A percentile compares a stretch with the other conserved stretches of the same genome.
Evolutionary conservation across 2,888 invertebrate genomes (phyloP).

Genomic region (Latrodectus elegans): DNA sequence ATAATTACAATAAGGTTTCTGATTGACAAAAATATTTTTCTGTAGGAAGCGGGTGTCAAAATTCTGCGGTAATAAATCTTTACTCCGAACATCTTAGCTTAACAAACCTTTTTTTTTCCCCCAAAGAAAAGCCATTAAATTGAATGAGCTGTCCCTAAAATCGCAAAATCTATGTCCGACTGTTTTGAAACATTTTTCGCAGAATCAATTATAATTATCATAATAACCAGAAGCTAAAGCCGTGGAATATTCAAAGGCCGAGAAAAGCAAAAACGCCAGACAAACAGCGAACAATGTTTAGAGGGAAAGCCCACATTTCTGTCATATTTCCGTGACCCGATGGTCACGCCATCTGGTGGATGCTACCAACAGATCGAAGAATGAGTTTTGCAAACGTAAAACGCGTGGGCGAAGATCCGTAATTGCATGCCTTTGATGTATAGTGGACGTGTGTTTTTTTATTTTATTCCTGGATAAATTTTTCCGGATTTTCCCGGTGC

Average conservation of each 20-base stretch:
- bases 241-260: conserved; percentile 15
- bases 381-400: conserved; percentile 27
- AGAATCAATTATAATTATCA: conserved; percentile 67
- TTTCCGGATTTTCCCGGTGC: conserved; percentile 32
- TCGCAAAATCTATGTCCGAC: not conserved
- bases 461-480: conserved; percentile 14
- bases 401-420: conserved; percentile 49
- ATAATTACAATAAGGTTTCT: too few relatives aligned
- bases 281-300: conserved; percentile 37
- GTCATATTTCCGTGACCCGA: conserved; percentile 60
- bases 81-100: too few relatives aligned
- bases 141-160: not conserved
- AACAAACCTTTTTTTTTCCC: not conserved
- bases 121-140: not conserved
- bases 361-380: conserved; percentile 55
- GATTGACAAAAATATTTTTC: too few relatives aligned
- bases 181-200: not conserved
- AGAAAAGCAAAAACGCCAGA: conserved; percentile 25
- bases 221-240: conserved; percentile 48
- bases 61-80: too few relatives aligned
- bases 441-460: conserved; percentile 49
- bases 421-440: conserved; percentile 44
- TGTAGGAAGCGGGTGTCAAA: too few relatives aligned
- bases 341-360: conserved; percentile 51
- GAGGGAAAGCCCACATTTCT: conserved; percentile 62